phyloP scores from a whole-genome alignment of 2,888 invertebrate genomes.

The Drosophila histrio region DNA sequence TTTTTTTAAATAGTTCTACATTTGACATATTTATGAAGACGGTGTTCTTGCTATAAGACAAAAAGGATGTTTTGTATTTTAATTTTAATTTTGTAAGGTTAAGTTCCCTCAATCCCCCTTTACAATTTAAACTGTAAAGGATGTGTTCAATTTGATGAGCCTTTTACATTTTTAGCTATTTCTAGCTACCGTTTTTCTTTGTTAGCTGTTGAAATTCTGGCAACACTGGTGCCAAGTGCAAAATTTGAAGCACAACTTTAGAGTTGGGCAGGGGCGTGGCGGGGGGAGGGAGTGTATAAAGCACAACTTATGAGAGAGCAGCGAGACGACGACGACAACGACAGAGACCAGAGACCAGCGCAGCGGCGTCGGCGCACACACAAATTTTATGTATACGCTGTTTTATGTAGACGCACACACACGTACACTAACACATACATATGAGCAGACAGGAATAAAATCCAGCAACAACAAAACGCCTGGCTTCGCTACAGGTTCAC shows the following conservation, averaged over 20 bases:
- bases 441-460: slow-evolving; percentile 64
- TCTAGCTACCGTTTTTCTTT: too few relatives aligned
- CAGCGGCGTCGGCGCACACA: slow-evolving; percentile 78
- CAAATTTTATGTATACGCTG: slow-evolving; percentile 79
- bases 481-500: slow-evolving; percentile 73
- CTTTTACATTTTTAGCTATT: too few relatives aligned
- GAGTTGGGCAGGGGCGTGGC: slow-evolving; percentile 29
- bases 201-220: too few relatives aligned
- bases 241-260: slow-evolving; percentile 75
- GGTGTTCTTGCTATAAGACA: too few relatives aligned
- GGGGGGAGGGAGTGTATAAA: slow-evolving; percentile 51
- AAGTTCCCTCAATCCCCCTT: too few relatives aligned
- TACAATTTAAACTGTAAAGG: too few relatives aligned
- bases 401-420: slow-evolving; percentile 64
- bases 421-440: slow-evolving; percentile 9
- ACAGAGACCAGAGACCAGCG: slow-evolving; percentile 46
- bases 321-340: slow-evolving; percentile 47
- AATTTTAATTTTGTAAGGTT: too few relatives aligned
- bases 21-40: too few relatives aligned
- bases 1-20: too few relatives aligned
- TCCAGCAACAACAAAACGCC: slow-evolving; percentile 61
- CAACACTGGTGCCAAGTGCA: slow-evolving; percentile 77
- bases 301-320: slow-evolving; percentile 66
- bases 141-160: too few relatives aligned
- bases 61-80: too few relatives aligned